phyloP scores from a whole-genome alignment of 2,113 vertebrate genomes.

The Anser brachyrhynchus region DNA sequence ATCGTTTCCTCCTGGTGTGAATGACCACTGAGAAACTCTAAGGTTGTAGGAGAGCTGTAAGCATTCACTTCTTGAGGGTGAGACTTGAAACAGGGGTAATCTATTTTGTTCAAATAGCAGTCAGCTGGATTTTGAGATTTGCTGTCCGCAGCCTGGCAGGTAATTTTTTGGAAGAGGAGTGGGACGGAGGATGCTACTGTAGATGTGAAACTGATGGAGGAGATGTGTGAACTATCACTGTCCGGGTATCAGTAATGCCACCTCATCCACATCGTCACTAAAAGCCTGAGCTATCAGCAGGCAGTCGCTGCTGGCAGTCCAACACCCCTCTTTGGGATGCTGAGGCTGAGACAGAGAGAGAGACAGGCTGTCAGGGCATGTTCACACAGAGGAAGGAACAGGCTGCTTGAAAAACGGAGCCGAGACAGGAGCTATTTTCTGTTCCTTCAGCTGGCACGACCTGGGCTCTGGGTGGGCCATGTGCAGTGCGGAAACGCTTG shows the following conservation, averaged over 20 bases:
- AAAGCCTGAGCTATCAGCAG: neutral
- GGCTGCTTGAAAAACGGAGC: neutral
- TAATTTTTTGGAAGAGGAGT: neutral
- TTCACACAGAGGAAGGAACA: neutral
- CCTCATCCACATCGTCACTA: neutral
- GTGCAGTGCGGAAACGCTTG: neutral
- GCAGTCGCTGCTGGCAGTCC: neutral
- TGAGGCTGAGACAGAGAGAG: neutral
- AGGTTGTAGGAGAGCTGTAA: neutral
- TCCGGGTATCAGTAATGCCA: neutral
- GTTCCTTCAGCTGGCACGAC: neutral
- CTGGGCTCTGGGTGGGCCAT: neutral
- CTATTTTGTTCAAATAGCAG: neutral
- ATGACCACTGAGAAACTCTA: neutral
- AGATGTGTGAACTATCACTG: neutral
- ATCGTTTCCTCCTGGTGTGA: conserved; percentile 14
- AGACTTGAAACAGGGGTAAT: neutral
- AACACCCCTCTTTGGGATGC: neutral
- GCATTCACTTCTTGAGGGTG: neutral
- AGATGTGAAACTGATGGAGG: neutral
- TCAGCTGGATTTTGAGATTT: neutral
- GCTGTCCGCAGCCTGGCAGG: neutral
- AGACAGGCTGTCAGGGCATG: neutral
- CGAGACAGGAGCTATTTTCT: neutral
- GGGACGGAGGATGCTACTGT: neutral